A percentile compares a stretch with the other conserved stretches of the same genome.
Conservation (phyloP, 2,113 vertebrate species). For the Mirza zaza region DNA sequence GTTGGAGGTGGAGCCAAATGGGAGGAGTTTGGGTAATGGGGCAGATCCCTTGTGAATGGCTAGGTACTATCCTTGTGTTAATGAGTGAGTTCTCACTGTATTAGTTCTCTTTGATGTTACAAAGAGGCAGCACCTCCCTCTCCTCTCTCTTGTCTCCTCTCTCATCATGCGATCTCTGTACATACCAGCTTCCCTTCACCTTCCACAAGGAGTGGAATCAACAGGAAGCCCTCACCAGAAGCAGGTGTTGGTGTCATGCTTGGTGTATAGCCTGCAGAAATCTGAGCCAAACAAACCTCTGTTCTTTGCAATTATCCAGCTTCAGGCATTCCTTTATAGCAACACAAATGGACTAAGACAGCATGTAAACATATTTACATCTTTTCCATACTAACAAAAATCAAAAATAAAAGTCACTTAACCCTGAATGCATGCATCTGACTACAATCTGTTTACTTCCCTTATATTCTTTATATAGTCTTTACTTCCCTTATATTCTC, state of each 20-base stretch:
- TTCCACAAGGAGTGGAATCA: not conserved
- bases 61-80: not conserved
- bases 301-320: not conserved
- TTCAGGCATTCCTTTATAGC: not conserved
- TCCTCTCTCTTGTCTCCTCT: not conserved
- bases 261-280: not conserved
- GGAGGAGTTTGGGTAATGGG: not conserved
- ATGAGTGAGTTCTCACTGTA: not conserved
- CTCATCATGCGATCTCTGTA: not conserved
- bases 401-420: not conserved
- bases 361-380: not conserved
- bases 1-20: not conserved
- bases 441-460: not conserved
- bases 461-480: not conserved
- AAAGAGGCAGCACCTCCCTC: not conserved
- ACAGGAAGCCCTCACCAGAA: not conserved
- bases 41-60: not conserved
- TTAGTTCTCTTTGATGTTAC: not conserved
- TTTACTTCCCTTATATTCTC: not conserved
- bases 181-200: not conserved
- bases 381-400: not conserved
- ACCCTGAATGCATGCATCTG: not conserved
- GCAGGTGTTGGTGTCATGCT: not conserved
- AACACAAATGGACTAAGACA: not conserved
- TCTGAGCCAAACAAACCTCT: not conserved